phyloP scores from a whole-genome alignment of 2,113 vertebrate species.

The Anolis carolinensis region DNA sequence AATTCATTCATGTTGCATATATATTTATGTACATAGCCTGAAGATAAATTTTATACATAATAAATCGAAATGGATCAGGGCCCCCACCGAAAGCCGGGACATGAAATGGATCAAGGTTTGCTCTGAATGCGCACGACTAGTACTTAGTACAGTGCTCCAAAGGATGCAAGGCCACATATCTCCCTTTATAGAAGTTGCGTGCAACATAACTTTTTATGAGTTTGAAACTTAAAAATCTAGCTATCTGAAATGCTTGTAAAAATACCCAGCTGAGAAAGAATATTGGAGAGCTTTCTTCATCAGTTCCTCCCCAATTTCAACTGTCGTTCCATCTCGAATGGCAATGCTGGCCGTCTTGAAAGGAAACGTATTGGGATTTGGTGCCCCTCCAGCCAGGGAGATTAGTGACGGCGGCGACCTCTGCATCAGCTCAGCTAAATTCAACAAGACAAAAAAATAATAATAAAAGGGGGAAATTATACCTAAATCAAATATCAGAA shows the following conservation, averaged over 20 bases:
- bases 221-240: neutral
- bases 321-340: slow-evolving; percentile 71
- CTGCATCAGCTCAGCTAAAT: slow-evolving; percentile 83
- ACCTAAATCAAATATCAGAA: slow-evolving; percentile 7
- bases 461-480: slow-evolving; percentile 10
- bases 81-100: no score
- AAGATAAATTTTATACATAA: no score
- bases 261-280: slow-evolving; percentile 86
- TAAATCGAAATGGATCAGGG: no score
- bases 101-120: no score
- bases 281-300: slow-evolving; percentile 94
- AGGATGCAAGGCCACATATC: neutral
- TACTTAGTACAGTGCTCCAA: no score
- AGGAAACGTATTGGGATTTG: slow-evolving; percentile 90
- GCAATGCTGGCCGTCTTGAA: slow-evolving; percentile 82
- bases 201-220: neutral
- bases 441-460: slow-evolving; percentile 28
- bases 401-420: slow-evolving; percentile 85
- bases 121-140: no score
- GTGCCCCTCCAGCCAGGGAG: slow-evolving; percentile 87
- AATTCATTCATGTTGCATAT: no score
- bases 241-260: neutral
- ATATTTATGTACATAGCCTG: no score
- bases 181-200: neutral
- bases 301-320: slow-evolving; percentile 78